These are phyloP conservation scores for Acleris laterana DNA, from an alignment of 2,888 invertebrate genomes.

Conservation along the genomic window DNA sequence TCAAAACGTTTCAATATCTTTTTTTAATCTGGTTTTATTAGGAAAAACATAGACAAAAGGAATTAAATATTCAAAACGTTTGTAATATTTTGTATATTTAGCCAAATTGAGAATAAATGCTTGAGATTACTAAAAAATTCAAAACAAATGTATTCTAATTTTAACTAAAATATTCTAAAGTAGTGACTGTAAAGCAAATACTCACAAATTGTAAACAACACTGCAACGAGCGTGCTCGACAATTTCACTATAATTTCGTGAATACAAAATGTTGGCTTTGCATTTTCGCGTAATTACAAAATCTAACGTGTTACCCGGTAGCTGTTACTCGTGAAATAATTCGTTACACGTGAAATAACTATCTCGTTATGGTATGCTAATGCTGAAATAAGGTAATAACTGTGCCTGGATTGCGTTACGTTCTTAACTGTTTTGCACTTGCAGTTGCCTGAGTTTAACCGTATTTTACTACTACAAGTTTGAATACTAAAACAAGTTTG, in stretches of 20 bases:
- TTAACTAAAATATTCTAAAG: neutral
- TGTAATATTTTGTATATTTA: too few species aligned
- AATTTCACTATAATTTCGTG: constrained; percentile 24
- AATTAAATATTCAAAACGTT: too few species aligned
- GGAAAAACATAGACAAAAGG: too few species aligned
- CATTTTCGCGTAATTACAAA: constrained; percentile 31
- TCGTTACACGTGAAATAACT: constrained; percentile 24
- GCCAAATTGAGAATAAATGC: too few species aligned
- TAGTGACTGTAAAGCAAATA: constrained; percentile 5
- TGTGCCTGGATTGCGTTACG: constrained; percentile 1
- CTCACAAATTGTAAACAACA: constrained; percentile 14
- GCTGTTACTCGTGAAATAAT: neutral
- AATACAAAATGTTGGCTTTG: constrained; percentile 33
- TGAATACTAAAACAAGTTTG: too few species aligned
- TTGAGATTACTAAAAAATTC: too few species aligned
- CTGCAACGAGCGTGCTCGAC: constrained; percentile 3
- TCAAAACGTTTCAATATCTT: too few species aligned
- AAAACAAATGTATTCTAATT: too few species aligned
- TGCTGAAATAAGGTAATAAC: constrained; percentile 7
- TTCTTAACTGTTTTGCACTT: too few species aligned
- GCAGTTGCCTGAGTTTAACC: too few species aligned
- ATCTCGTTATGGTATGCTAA: constrained; percentile 26
- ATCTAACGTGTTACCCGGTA: constrained; percentile 17
- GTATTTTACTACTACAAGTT: too few species aligned
- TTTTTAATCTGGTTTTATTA: too few species aligned